Evolutionary conservation across 2,888 invertebrate species (phyloP), one percentile per base, ranked within the genome.

Genomic region (Suillia variegata): DNA sequence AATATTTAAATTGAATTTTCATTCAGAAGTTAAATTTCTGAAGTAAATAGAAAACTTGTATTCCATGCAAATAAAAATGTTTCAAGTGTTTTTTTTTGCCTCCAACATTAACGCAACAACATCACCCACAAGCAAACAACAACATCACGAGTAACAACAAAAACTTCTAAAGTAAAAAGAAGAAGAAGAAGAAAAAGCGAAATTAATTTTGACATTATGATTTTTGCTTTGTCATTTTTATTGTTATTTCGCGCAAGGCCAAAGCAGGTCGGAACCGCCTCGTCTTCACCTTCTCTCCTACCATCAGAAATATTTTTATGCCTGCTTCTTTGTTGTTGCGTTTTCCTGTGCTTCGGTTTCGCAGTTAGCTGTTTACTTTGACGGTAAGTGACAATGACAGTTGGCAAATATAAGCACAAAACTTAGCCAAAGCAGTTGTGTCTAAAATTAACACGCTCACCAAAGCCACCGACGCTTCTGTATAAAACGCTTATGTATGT

Each of bases 171-270:
- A 31, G 6, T 31, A 8, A 12, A 31, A 31, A 12, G 31, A 31
- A 31, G 31, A 31, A 31, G 12, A 31, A 31, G 31, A 31, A 31
- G 31, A 38, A 8, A 38, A 20, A 45, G 45, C 18, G 17, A 45
- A 54, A 49, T 56, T 56, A 49, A 56, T 56, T 56, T 56, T 6
- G 20, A 56, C 56, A 34, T 56, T 49, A 34, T 56, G 49, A 49
- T 22, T 56, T 38, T 56, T 33, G 49, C 24, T 56, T 38, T 50
- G 26, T 26, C 50, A 56, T 50, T 56, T 50, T 38, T 38, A 49
- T 48, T 48, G 34, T 48, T 48, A 15, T 13, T n/a, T n/a, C n/a
- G n/a, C n/a, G n/a, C n/a, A n/a, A n/a, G n/a, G 13, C 4, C 6
- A 38, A 38, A 38, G 15, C 10, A n/a, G 38, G 38, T 10, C n/a